A percentile compares a stretch with the other conserved stretches of the same genome.
Conservation (phyloP, 1,140 invertebrate species). For the Telenomus remus region DNA sequence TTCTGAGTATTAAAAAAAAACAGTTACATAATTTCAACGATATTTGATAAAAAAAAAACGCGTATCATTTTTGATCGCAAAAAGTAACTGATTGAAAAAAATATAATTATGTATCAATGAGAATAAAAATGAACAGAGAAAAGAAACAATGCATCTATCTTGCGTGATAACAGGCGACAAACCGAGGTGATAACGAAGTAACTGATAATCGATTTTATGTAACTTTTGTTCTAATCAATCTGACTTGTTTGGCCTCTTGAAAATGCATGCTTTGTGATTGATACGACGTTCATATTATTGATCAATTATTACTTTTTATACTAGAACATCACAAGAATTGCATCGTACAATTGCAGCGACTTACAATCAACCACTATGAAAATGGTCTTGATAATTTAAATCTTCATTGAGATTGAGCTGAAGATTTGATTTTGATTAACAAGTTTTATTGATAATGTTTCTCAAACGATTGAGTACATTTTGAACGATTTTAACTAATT, state of each 20-base stretch:
- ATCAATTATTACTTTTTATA: too few species aligned
- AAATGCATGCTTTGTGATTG: background rate
- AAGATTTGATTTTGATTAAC: too few species aligned
- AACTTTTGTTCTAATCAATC: slow-evolving; percentile 20
- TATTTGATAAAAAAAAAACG: slow-evolving; percentile 5
- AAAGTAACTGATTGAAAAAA: slow-evolving; percentile 21
- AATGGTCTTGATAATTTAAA: too few species aligned
- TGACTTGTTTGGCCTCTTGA: background rate
- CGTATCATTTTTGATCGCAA: slow-evolving; percentile 5
- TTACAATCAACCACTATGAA: too few species aligned
- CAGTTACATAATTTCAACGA: background rate
- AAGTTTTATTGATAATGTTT: too few species aligned
- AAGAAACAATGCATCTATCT: slow-evolving; percentile 44
- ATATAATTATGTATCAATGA: slow-evolving; percentile 24
- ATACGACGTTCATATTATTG: background rate
- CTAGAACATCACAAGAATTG: too few species aligned
- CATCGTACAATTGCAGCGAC: too few species aligned
- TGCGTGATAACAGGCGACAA: slow-evolving; percentile 27
- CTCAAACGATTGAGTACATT: too few species aligned
- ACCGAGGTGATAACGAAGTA: slow-evolving; percentile 33
- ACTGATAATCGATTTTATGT: slow-evolving; percentile 35
- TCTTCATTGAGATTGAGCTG: too few species aligned
- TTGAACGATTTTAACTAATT: too few species aligned
- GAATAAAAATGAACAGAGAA: slow-evolving; percentile 23
- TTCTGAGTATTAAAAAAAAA: background rate